Percentiles rank a stretch among this genome's conserved stretches.
Conservation (phyloP, 92 coral and sea anemone genomes). For the Epizoanthus fatuus region DNA sequence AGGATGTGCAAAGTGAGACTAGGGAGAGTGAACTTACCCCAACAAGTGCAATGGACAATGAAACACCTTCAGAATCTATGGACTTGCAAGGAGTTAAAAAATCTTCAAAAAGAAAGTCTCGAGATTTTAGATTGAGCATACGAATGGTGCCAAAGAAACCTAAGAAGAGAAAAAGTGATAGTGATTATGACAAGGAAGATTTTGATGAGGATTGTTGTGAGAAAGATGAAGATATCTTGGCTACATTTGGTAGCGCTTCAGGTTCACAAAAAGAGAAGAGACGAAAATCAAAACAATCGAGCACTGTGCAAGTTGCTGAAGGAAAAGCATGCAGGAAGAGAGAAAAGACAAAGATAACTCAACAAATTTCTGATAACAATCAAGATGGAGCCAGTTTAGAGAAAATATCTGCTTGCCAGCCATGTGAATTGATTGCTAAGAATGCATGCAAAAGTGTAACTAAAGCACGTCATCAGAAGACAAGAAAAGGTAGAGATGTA, state of each 20-base stretch:
- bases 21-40: not conserved
- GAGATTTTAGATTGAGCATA: constrained; percentile 59
- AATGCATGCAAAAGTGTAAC: too few species aligned
- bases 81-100: constrained; percentile 23
- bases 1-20: not conserved
- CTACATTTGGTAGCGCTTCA: not conserved
- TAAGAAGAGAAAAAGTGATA: not conserved
- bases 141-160: constrained; percentile 34
- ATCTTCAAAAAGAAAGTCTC: constrained; percentile 23
- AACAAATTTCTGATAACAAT: not conserved
- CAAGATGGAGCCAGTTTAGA: not conserved
- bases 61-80: not conserved
- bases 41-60: not conserved
- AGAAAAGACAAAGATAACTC: not conserved
- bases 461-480: not conserved
- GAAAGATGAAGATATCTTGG: not conserved
- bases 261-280: not conserved
- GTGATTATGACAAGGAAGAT: not conserved
- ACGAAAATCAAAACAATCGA: not conserved
- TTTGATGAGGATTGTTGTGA: not conserved
- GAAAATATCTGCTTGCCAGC: not conserved
- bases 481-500: not conserved
- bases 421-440: not conserved
- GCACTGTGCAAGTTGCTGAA: not conserved
- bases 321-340: not conserved